Evolutionary conservation across 2,797 vertebrate genomes (phyloP), one percentile per base, ranked within the genome.

Genomic region (Leucoraja ocellata): DNA sequence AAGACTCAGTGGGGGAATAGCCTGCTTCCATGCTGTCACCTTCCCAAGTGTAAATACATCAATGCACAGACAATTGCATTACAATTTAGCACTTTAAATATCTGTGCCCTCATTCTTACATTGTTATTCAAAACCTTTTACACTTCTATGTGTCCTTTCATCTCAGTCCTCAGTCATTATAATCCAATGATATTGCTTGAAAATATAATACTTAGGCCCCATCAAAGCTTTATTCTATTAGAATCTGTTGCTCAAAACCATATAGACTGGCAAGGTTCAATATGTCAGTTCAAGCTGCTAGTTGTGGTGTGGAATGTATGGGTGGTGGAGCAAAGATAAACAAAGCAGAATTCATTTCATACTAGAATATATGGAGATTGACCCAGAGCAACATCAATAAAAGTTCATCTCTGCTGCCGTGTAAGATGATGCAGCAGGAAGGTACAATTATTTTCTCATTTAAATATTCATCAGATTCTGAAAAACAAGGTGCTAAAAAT

Each of bases 391-490:
- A 1, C 71, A 25, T 1, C 54, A 23, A 39, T 25, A 58, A 46
- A 71, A 92, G 28, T n/a, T 23, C 28, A 46, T 28, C 39, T 76
- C 8, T 58, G 68, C 46, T 23, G 68, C 46, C 4, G 6, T 36
- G 14, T 36, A 9, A 88, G 68, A 68, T 88, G 32, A 88, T 21
- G 21, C 21, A 16, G 2, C 71, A 92, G 23, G 71, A 76, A 46
- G 21, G 5, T 92, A 25, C 36, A 92, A 92, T 76, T 76, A 76
- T 76, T 58, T 91, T 23, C 23, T 91, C 25, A 92, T 92, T 92
- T 92, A 92, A 92, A 92, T 92, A 46, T 92, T 74, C 54, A 76
- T 92, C 23, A 58, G 71, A 71, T 58, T 74, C 39, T 46, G 23
- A 76, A 74, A 74, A 76, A 14, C 71, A 46, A 92, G 90, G 46